These are phyloP conservation scores for Apostichopus parvimensis DNA, from an alignment of 35 echinoderm and acorn worm species.

Conservation along the genomic window DNA sequence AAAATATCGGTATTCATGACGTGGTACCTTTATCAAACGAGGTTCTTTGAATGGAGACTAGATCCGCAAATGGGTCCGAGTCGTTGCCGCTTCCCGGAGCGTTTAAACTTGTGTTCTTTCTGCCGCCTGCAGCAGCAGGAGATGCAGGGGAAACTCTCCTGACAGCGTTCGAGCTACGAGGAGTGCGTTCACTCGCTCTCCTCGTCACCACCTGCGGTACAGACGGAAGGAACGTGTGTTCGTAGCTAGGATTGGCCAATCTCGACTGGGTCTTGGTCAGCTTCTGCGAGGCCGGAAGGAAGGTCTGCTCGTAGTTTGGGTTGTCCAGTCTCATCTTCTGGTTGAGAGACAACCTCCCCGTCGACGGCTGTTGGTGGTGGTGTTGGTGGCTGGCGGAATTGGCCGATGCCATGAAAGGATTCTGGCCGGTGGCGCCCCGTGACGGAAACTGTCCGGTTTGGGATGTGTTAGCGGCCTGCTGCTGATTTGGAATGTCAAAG, in stretches of 20 bases:
- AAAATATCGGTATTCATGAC: background rate
- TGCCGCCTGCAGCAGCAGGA: background rate
- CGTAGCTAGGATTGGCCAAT: conserved; percentile 33
- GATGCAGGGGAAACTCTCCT: background rate
- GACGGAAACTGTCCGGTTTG: background rate
- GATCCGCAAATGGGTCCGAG: conserved; percentile 37
- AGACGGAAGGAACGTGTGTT: conserved; percentile 37
- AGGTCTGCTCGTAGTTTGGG: conserved; percentile 10
- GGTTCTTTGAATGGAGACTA: conserved; percentile 41
- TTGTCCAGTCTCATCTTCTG: background rate
- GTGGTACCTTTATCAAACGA: background rate
- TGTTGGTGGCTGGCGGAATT: background rate
- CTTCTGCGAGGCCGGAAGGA: background rate
- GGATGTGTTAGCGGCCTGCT: background rate
- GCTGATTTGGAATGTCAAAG: background rate
- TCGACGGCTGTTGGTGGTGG: background rate
- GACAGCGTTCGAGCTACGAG: background rate
- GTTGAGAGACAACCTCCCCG: background rate
- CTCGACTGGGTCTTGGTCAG: background rate
- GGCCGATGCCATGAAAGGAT: too few species aligned
- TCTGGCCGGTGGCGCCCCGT: background rate
- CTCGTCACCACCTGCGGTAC: background rate
- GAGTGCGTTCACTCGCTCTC: background rate
- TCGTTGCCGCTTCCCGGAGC: background rate
- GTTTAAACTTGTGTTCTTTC: background rate